phyloP scores from a whole-genome alignment of 2,888 invertebrate genomes.

The Ypsolopha sequella region DNA sequence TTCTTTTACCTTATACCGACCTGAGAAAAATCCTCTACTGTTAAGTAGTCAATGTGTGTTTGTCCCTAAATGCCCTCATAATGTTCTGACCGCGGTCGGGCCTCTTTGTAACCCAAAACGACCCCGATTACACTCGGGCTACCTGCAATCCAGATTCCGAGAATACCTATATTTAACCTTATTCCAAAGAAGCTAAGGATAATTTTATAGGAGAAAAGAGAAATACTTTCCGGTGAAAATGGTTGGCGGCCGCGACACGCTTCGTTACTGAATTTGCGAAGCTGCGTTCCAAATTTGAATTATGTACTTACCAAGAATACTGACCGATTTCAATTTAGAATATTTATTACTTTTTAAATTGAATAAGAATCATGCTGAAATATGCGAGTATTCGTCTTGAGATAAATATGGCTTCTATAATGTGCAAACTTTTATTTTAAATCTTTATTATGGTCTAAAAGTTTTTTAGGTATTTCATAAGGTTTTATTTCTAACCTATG shows the following conservation, averaged over 20 bases:
- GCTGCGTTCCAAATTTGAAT: constrained; percentile 50
- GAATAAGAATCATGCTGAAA: too few relatives aligned
- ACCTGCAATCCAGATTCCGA: not conserved
- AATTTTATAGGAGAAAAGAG: not conserved
- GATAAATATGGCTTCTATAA: too few relatives aligned
- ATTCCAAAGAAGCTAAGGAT: not conserved
- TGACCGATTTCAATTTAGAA: constrained; percentile 12
- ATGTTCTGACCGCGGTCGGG: constrained; percentile 11
- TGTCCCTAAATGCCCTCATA: not conserved
- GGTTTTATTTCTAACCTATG: too few relatives aligned
- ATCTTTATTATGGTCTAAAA: too few relatives aligned
- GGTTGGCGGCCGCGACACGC: constrained; percentile 26
- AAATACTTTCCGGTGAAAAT: not conserved
- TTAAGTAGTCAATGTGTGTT: not conserved
- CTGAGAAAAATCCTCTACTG: not conserved
- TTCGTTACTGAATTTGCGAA: constrained; percentile 59
- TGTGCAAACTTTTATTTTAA: not conserved
- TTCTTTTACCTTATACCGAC: not conserved
- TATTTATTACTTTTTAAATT: not conserved
- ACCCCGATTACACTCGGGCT: constrained; percentile 3
- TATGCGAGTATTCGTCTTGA: too few relatives aligned
- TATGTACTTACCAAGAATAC: constrained; percentile 18
- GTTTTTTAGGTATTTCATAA: too few relatives aligned
- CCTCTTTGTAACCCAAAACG: constrained; percentile 29
- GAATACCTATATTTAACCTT: not conserved